These are phyloP conservation scores for Megalops cyprinoides DNA, from an alignment of 2,797 vertebrate species.

Conservation along the genomic window DNA sequence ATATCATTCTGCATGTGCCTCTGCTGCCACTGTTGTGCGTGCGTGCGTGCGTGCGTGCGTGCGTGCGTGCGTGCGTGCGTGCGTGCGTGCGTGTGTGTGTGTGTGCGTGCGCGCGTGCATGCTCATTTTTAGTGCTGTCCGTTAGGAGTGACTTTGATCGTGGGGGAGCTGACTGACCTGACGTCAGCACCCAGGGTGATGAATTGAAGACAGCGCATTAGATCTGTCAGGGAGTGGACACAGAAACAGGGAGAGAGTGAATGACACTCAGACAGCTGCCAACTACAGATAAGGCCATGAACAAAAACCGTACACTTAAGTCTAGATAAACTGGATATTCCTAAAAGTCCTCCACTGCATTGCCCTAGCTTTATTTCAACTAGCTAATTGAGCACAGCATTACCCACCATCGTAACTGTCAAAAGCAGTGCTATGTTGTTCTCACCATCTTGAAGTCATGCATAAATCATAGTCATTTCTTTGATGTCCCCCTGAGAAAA, in stretches of 20 bases:
- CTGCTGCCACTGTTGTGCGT: slow-evolving; percentile 31
- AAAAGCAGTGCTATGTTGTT: background rate
- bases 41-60: too few species aligned
- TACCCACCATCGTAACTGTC: background rate
- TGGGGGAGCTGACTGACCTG: slow-evolving; percentile 50
- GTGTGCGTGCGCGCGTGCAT: slow-evolving; percentile 15
- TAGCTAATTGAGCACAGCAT: background rate
- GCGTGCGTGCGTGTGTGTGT: slow-evolving; percentile 9
- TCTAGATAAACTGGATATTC: background rate
- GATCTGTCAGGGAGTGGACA: slow-evolving; percentile 54
- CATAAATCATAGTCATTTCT: background rate
- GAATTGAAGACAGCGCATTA: slow-evolving; percentile 55
- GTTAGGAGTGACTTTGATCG: slow-evolving; percentile 49
- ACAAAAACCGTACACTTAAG: background rate
- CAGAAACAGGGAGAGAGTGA: slow-evolving; percentile 51
- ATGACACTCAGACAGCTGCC: background rate
- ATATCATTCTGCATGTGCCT: too few species aligned
- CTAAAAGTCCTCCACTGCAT: background rate
- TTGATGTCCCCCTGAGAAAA: background rate
- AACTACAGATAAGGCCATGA: background rate
- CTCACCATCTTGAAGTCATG: background rate
- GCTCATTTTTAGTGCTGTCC: slow-evolving; percentile 51
- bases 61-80: too few species aligned
- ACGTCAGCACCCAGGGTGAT: slow-evolving; percentile 56
- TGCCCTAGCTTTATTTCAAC: background rate